A percentile compares a stretch with the other conserved stretches of the same genome.
Conservation (phyloP, 2,888 invertebrate species). For the Spodoptera exigua region DNA sequence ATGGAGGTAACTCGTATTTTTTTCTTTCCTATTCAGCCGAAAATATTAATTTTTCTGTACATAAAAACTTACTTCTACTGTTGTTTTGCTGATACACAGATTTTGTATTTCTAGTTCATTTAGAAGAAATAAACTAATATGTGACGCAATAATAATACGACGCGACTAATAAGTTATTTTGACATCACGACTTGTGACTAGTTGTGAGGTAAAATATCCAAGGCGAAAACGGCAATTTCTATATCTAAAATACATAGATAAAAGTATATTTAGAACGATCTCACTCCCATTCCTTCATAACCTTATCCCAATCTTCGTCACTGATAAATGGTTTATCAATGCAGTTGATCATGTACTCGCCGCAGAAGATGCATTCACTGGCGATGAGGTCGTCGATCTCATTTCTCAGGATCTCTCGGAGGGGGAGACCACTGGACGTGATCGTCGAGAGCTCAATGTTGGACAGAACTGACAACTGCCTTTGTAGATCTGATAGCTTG, state of each 20-base stretch:
- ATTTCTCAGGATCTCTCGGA: slow-evolving; percentile 92
- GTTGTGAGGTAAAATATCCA: no score
- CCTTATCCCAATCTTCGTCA: slow-evolving; percentile 94
- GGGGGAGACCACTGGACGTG: slow-evolving; percentile 82
- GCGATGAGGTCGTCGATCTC: slow-evolving; percentile 97
- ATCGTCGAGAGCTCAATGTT: slow-evolving; percentile 82
- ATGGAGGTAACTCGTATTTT: no score
- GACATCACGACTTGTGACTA: no score
- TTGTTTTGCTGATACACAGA: no score
- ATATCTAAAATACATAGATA: slow-evolving; percentile 12
- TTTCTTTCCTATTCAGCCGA: no score
- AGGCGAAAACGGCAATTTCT: no score
- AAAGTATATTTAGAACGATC: background rate
- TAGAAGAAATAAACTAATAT: no score
- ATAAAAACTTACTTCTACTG: no score
- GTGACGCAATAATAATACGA: no score
- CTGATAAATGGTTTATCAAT: slow-evolving; percentile 97
- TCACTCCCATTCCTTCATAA: slow-evolving; percentile 95
- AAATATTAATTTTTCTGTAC: no score
- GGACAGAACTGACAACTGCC: slow-evolving; percentile 89
- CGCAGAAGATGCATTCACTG: slow-evolving; percentile 97
- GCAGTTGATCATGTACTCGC: slow-evolving; percentile 96
- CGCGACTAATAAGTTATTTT: no score
- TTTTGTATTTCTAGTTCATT: no score
- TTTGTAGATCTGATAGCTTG: slow-evolving; percentile 90